These are phyloP conservation scores for Cerastis leucographa DNA, from an alignment of 2,888 invertebrate species.

Conservation along the genomic window DNA sequence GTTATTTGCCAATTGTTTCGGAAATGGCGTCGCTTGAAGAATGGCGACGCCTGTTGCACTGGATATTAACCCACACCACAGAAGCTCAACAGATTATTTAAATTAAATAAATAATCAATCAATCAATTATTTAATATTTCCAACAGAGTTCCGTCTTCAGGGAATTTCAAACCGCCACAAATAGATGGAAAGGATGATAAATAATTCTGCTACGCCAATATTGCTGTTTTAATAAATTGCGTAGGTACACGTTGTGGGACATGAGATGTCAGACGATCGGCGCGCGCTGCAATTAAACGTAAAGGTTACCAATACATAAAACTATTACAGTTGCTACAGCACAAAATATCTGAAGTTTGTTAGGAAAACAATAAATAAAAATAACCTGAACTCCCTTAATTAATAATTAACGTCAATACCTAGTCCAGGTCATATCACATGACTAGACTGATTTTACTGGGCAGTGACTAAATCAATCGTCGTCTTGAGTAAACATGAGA, in stretches of 20 bases:
- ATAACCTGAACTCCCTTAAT: too few species aligned
- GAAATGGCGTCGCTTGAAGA: not conserved
- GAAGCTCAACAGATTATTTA: too few species aligned
- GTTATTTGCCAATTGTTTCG: not conserved
- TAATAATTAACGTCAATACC: too few species aligned
- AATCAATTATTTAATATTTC: too few species aligned
- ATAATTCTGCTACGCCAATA: too few species aligned
- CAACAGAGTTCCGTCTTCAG: too few species aligned
- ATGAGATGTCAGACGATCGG: not conserved
- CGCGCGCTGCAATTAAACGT: constrained; percentile 12
- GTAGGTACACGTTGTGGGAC: too few species aligned
- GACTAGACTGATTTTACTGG: too few species aligned
- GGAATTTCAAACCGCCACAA: not conserved
- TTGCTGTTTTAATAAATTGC: not conserved
- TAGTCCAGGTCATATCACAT: not conserved
- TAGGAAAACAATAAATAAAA: not conserved
- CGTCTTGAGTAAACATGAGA: not conserved
- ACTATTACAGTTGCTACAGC: not conserved
- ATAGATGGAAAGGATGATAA: not conserved
- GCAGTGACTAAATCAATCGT: not conserved
- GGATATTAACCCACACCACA: not conserved
- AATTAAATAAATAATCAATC: too few species aligned
- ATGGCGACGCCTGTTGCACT: not conserved
- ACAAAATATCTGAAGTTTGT: not conserved
- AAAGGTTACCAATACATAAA: constrained; percentile 27